Evolutionary conservation across 2,113 vertebrate genomes (phyloP), one percentile per base, ranked within the genome.

Genomic region (Mugil cephalus): DNA sequence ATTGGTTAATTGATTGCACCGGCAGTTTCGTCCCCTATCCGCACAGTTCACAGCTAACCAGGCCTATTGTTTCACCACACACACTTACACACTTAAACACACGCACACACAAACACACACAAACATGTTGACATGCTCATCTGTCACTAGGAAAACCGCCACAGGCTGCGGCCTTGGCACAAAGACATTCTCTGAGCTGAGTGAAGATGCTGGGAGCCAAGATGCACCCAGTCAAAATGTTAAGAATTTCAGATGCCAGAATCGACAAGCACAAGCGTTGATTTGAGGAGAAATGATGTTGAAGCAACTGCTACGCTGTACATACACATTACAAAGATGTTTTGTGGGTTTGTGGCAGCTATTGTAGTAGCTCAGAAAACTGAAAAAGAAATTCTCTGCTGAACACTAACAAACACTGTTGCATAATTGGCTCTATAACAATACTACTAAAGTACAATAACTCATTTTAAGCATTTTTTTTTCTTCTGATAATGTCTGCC

Each of bases 221-320:
- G 87, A 93, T 92, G 87, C 87, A 84, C 81, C 84, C 88, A 93
- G 92, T 93, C 92, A 93, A 93, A 93, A 92, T 93, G 92, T 94
- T 90, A 88, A 87, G 86, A 89, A 90, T 90, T 93, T 91, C 82
- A 82, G 84, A 89, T 89, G 91, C 89, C 92, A 92, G 86, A 90
- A 89, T 76, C 90, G 88, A 93, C 89, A 87, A 83, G 90, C 75
- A 39, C 80, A 84, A 91, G 87, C 86, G 80, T 84, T 88, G 92
- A 91, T 92, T 89, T 92, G 90, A 87, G 80, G 81, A 88, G 90
- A 89, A 90, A 89, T 53, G 80, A 89, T 88, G 84, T 87, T 88
- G 79, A 86, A 88, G 89, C 73, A 56, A 63, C 62, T 55, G 64
- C 73, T 59, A 43, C 58, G 56, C 59, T 71, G 42, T 54, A 39